phyloP scores from a whole-genome alignment of 2,797 vertebrate species.

The Pangasius mekongensis region DNA sequence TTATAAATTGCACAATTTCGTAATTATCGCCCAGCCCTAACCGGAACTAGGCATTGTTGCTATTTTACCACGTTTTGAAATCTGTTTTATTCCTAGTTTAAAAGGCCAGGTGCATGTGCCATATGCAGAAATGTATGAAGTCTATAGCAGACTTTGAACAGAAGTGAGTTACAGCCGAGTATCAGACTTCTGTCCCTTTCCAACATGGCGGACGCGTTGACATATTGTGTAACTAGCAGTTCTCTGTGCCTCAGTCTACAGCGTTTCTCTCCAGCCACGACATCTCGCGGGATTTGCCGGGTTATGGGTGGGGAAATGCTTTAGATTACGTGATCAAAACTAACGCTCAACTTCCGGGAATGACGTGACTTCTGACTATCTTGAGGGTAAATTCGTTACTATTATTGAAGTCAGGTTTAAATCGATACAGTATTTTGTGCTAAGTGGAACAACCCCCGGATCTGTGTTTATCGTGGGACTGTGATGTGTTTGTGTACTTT shows the following conservation, averaged over 20 bases:
- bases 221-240: not conserved
- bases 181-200: not conserved
- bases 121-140: not conserved
- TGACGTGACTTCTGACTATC: conserved; percentile 7
- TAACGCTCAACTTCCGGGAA: conserved; percentile 18
- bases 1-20: not conserved
- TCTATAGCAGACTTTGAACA: not conserved
- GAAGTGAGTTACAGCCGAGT: not conserved
- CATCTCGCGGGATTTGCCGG: not conserved
- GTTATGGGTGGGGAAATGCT: not conserved
- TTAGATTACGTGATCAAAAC: conserved; percentile 53
- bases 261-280: not conserved
- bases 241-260: not conserved
- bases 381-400: conserved; percentile 54
- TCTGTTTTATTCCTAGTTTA: not conserved
- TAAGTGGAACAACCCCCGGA: not conserved
- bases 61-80: not conserved
- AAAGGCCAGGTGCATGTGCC: not conserved
- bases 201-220: not conserved
- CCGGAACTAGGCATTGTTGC: not conserved
- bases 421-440: too few relatives aligned
- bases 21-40: not conserved
- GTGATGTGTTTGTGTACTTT: not conserved
- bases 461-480: not conserved
- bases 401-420: not conserved